Evolutionary conservation across 2,797 vertebrate genomes (phyloP), one percentile per base, ranked within the genome.

Genomic region (Falco concolor): DNA sequence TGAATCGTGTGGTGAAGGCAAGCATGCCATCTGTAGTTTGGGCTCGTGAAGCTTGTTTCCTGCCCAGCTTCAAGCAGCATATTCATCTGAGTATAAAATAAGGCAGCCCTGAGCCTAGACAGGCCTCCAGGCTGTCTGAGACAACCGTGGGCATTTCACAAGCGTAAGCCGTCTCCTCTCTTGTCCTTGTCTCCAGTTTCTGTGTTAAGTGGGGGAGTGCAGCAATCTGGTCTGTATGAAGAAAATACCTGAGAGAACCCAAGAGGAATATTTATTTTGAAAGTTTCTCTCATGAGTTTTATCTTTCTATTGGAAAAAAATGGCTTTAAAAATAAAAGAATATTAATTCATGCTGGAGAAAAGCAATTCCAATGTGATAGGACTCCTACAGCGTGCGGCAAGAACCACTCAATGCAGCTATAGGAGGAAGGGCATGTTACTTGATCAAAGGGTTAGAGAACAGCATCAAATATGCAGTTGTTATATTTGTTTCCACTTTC

Each of bases 21-120:
- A 92, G 90, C 16, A 0, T 91, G 78, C 95, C 94, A 49, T 77
- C 96, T 96, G 95, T 95, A 77, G 22, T 94, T 80, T 95, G 88
- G 80, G 72, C 91, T 95, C 1, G 0, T 54, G 56, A 84, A 90
- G 53, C 61, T 81, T 61, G 32, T 91, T 90, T 87, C 22, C 73
- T 89, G 79, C 65, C 68, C 65, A 92, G n/a, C 57, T 93, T 77
- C 91, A 93, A 85, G 52, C 11, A 44, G 34, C 11, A 32, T 80
- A 78, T 90, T 92, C 6, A 2, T 76, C 72, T 32, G 13, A 72
- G 21, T 54, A 36, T n/a, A 47, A 65, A 88, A 57, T 30, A 78
- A 56, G 68, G 65, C 21, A 9, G 36, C 30, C 27, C 54, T 36
- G 45, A 74, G 45, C 75, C 61, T 81, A 27, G 47, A 52, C 9